Percentiles rank a stretch among this genome's conserved stretches.
These are phyloP conservation scores for Orius insidiosus DNA, from an alignment of 1,140 invertebrate genomes.

Conservation along the genomic window DNA sequence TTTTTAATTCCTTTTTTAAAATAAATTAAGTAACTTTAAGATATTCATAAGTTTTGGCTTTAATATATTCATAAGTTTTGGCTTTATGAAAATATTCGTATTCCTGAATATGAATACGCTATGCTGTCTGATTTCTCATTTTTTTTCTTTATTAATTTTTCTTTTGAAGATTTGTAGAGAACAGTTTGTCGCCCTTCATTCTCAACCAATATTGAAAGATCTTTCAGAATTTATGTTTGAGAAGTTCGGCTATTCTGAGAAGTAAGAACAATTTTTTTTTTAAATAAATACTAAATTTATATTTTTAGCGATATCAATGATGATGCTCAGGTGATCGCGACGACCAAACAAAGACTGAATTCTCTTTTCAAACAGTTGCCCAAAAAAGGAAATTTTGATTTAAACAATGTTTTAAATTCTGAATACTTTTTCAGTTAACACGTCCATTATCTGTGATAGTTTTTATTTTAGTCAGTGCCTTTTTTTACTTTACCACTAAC, in stretches of 20 bases:
- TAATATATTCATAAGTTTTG: too few relatives aligned
- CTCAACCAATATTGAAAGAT: slow-evolving; percentile 78
- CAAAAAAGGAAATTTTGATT: slow-evolving; percentile 52
- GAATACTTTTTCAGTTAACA: slow-evolving; percentile 64
- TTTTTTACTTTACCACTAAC: too few relatives aligned
- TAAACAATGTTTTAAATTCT: slow-evolving; percentile 54
- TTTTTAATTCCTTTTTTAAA: too few relatives aligned
- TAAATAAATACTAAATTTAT: neutral
- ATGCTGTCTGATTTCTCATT: too few relatives aligned
- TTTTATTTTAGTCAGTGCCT: too few relatives aligned
- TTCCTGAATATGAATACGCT: too few relatives aligned
- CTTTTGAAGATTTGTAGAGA: slow-evolving; percentile 68
- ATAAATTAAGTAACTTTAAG: too few relatives aligned
- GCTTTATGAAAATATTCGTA: too few relatives aligned
- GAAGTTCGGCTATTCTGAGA: slow-evolving; percentile 18
- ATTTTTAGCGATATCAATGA: neutral
- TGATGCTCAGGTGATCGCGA: slow-evolving; percentile 9
- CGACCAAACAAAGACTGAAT: slow-evolving; percentile 34
- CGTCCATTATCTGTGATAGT: neutral
- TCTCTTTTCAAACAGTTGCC: slow-evolving; percentile 41
- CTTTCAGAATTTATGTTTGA: slow-evolving; percentile 56
- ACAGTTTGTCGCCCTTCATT: slow-evolving; percentile 90
- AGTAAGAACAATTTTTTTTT: slow-evolving; percentile 20
- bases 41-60: too few relatives aligned
- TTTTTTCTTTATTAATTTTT: slow-evolving; percentile 15